Conservation (phyloP, 1,140 invertebrate genomes). For the Dysdera silvatica region DNA sequence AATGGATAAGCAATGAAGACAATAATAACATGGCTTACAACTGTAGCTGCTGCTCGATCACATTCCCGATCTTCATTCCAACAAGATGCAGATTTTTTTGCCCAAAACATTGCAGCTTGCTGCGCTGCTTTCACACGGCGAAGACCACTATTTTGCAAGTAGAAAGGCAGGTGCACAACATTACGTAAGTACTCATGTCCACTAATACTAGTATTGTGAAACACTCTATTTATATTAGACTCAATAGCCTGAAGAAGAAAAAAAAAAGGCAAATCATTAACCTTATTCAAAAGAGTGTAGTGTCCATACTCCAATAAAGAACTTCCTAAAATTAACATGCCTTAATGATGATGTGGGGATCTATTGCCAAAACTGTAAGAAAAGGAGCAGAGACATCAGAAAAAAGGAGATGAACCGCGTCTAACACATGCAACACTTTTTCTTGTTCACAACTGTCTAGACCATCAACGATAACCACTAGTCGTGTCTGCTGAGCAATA, state of each 20-base stretch:
- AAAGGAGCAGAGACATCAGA: slow-evolving; percentile 84
- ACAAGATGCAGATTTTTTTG: slow-evolving; percentile 26
- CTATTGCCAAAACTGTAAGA: slow-evolving; percentile 85
- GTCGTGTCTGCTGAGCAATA: slow-evolving; percentile 69
- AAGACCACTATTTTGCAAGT: slow-evolving; percentile 90
- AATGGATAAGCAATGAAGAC: neutral
- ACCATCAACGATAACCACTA: slow-evolving; percentile 93
- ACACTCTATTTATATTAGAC: slow-evolving; percentile 54
- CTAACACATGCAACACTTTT: slow-evolving; percentile 82
- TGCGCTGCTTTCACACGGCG: slow-evolving; percentile 78
- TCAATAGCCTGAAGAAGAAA: slow-evolving; percentile 66
- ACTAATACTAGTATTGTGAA: slow-evolving; percentile 59
- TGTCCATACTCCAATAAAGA: too few species aligned
- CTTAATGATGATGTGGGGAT: slow-evolving; percentile 94
- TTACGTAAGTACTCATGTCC: slow-evolving; percentile 90
- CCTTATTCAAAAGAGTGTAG: too few species aligned
- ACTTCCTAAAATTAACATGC: slow-evolving; percentile 50
- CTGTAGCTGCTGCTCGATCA: slow-evolving; percentile 8
- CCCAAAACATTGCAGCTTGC: slow-evolving; percentile 55
- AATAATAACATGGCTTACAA: slow-evolving; percentile 6
- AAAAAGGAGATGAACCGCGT: slow-evolving; percentile 90
- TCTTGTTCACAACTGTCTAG: slow-evolving; percentile 96
- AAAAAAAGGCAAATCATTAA: too few species aligned
- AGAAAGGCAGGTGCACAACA: slow-evolving; percentile 95
- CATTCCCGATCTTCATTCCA: slow-evolving; percentile 32